Percentiles rank a stretch among this genome's conserved stretches.
phyloP scores from a whole-genome alignment of 2,888 invertebrate genomes.

The Monopis laevigella region DNA sequence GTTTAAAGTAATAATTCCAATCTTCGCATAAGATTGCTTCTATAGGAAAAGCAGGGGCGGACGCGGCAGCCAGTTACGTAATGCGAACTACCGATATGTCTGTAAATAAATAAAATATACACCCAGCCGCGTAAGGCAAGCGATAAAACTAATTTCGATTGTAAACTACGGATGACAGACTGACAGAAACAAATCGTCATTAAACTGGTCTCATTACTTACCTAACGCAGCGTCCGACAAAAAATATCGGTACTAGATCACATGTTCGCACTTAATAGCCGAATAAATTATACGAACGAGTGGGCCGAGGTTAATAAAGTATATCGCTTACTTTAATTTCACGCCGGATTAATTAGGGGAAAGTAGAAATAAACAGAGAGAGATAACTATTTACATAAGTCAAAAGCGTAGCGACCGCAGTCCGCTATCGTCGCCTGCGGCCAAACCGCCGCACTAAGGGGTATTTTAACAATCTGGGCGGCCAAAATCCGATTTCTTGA shows the following conservation, averaged over 20 bases:
- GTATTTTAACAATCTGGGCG: too few relatives aligned
- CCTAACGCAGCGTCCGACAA: constrained; percentile 54
- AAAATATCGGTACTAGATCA: constrained; percentile 58
- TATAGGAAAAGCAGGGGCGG: neutral
- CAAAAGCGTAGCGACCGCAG: too few relatives aligned
- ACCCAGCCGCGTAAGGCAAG: constrained; percentile 51
- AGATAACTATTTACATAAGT: constrained; percentile 63
- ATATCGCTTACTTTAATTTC: constrained; percentile 46
- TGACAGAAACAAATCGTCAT: constrained; percentile 47
- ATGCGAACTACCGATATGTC: constrained; percentile 16
- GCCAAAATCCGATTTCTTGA: too few relatives aligned
- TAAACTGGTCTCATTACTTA: constrained; percentile 62
- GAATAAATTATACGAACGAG: constrained; percentile 58
- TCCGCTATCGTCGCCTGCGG: neutral
- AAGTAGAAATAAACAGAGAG: constrained; percentile 51
- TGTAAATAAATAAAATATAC: constrained; percentile 44
- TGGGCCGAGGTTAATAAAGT: constrained; percentile 27
- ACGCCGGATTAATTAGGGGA: constrained; percentile 51
- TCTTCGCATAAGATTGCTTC: constrained; percentile 1
- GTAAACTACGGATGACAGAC: constrained; percentile 40
- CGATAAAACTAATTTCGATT: constrained; percentile 47
- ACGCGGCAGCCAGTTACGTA: neutral
- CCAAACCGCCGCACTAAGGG: too few relatives aligned
- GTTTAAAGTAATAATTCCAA: constrained; percentile 37
- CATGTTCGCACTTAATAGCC: constrained; percentile 62